These are phyloP conservation scores for Xiphophorus couchianus DNA, from an alignment of 2,113 vertebrate species.

Conservation along the genomic window DNA sequence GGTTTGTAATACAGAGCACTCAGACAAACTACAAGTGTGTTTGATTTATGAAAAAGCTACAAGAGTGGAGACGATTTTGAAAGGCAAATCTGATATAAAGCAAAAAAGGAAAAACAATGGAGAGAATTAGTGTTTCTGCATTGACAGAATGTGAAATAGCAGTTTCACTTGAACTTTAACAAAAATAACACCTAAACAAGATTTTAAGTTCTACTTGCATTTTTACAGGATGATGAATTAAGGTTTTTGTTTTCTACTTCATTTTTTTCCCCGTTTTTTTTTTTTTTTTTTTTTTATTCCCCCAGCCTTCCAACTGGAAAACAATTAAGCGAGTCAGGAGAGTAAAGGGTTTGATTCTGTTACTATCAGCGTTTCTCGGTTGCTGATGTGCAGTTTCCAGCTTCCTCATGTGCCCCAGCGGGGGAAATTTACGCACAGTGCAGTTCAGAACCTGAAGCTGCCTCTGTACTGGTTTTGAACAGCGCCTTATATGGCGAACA, in stretches of 20 bases:
- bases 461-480: conserved; percentile 28
- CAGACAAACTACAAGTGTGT: no score
- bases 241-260: conserved; percentile 36
- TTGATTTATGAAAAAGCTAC: no score
- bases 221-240: conserved; percentile 48
- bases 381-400: conserved; percentile 61
- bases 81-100: background rate
- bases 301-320: conserved; percentile 56
- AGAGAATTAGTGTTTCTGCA: background rate
- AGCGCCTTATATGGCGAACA: background rate
- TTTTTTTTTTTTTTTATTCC: conserved; percentile 4
- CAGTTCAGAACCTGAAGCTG: conserved; percentile 36
- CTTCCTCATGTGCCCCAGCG: conserved; percentile 13
- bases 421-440: conserved; percentile 17
- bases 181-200: background rate
- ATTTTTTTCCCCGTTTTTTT: background rate
- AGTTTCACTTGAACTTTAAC: background rate
- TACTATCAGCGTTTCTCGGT: conserved; percentile 63
- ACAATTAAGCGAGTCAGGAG: conserved; percentile 55
- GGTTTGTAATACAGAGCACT: no score
- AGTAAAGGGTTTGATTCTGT: conserved; percentile 26
- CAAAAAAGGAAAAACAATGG: background rate
- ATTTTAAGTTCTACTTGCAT: conserved; percentile 12
- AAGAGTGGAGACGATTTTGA: no score
- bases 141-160: background rate